These are phyloP conservation scores for Philotrypesis tridentata DNA, from an alignment of 1,140 invertebrate genomes.

Conservation along the genomic window DNA sequence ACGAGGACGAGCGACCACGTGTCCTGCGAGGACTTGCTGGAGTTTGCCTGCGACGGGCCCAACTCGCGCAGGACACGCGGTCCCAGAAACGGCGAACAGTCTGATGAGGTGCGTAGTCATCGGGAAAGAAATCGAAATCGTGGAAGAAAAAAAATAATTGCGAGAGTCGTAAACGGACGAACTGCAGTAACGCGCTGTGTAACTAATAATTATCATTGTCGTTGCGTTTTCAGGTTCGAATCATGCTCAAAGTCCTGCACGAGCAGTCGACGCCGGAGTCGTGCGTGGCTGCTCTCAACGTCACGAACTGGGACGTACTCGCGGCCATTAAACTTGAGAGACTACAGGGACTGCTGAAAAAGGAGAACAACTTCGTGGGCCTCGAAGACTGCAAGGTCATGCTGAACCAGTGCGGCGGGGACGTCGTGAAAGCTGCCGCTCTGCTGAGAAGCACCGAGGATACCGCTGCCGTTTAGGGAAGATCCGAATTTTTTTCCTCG, in stretches of 20 bases:
- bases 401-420: slow-evolving; percentile 67
- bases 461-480: slow-evolving; percentile 64
- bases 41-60: slow-evolving; percentile 90
- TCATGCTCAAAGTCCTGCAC: slow-evolving; percentile 92
- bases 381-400: slow-evolving; percentile 70
- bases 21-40: slow-evolving; percentile 92
- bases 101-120: slow-evolving; percentile 85
- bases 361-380: slow-evolving; percentile 67
- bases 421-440: slow-evolving; percentile 69
- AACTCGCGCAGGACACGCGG: slow-evolving; percentile 78
- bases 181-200: not conserved
- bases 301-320: slow-evolving; percentile 91
- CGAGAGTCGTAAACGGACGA: too few species aligned
- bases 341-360: slow-evolving; percentile 79
- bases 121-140: too few species aligned
- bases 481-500: not conserved
- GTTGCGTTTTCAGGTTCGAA: slow-evolving; percentile 62
- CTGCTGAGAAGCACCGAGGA: slow-evolving; percentile 67
- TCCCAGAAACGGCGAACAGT: slow-evolving; percentile 86
- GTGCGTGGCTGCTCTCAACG: slow-evolving; percentile 86
- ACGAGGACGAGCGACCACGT: slow-evolving; percentile 82
- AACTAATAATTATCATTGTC: not conserved
- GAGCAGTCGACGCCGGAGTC: slow-evolving; percentile 86
- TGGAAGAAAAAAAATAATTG: too few species aligned
- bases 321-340: slow-evolving; percentile 90